Percentiles rank a stretch among this genome's conserved stretches.
Conservation (phyloP, 2,113 vertebrate genomes). For the Nymphicus hollandicus region DNA sequence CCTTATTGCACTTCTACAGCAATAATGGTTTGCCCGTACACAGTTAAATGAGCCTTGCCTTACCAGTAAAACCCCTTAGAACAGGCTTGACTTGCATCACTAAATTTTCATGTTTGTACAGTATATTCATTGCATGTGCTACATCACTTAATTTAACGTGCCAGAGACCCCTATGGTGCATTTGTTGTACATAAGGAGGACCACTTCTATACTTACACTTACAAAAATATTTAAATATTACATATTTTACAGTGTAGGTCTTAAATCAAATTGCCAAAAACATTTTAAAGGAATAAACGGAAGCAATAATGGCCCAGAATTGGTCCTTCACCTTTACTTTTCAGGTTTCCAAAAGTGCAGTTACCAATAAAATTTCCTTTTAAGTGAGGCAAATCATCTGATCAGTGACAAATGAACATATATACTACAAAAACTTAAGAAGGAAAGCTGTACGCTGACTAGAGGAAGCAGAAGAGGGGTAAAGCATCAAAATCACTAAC, state of each 20-base stretch:
- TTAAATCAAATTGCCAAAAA: background rate
- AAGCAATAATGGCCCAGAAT: background rate
- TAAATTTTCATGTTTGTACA: background rate
- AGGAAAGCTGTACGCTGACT: background rate
- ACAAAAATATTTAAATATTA: background rate
- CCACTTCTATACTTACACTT: background rate
- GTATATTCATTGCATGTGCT: background rate
- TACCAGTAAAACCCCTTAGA: background rate
- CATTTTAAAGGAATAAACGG: background rate
- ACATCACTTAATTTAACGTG: background rate
- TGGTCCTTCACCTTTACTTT: background rate
- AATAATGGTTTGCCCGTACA: background rate
- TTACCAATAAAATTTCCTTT: background rate
- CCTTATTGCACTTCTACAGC: background rate
- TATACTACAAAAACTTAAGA: background rate
- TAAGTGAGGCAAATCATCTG: background rate
- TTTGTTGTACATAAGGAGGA: background rate
- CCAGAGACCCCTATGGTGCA: background rate
- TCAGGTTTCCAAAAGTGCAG: background rate
- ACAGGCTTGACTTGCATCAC: background rate
- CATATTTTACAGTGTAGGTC: background rate
- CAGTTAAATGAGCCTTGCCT: background rate
- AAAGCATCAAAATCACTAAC: background rate
- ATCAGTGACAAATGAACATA: background rate
- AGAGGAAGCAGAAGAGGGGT: accelerated